Evolutionary conservation across 2,113 vertebrate species (phyloP).

Genomic region (Oceanites oceanicus): DNA sequence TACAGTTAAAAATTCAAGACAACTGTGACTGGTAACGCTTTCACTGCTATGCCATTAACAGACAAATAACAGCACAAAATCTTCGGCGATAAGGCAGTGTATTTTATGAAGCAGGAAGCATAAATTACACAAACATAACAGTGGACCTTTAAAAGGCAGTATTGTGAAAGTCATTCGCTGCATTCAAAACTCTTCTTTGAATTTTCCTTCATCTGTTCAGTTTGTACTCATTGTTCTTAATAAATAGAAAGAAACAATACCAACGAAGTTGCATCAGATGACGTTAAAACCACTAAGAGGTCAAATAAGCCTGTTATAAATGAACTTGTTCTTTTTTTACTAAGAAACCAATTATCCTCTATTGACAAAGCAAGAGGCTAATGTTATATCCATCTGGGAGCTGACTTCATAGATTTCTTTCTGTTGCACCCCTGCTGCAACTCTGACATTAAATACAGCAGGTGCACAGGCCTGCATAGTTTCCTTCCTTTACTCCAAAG

Average conservation of each 20-base stretch:
- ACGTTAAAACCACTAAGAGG: background rate
- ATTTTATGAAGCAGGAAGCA: background rate
- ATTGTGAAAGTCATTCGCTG: background rate
- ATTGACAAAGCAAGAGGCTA: slow-evolving; percentile 34
- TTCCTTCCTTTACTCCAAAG: slow-evolving; percentile 80
- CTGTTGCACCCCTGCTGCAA: background rate
- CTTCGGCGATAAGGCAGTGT: background rate
- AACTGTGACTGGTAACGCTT: background rate
- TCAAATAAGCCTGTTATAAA: slow-evolving; percentile 19
- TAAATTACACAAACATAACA: background rate
- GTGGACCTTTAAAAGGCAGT: background rate
- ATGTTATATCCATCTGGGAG: slow-evolving; percentile 74
- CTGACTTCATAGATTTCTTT: slow-evolving; percentile 47
- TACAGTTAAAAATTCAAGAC: background rate
- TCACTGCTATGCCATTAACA: background rate
- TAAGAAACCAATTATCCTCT: background rate
- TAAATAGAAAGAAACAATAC: background rate
- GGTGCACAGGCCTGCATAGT: slow-evolving; percentile 75
- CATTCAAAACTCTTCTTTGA: background rate
- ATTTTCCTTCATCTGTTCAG: background rate
- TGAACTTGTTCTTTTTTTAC: background rate
- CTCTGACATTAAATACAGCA: slow-evolving; percentile 78
- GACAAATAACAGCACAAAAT: background rate
- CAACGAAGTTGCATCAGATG: background rate
- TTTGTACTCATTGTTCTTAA: background rate